Evolutionary conservation across 1,140 invertebrate species (phyloP).

Genomic region (Cheumatopsyche charites): DNA sequence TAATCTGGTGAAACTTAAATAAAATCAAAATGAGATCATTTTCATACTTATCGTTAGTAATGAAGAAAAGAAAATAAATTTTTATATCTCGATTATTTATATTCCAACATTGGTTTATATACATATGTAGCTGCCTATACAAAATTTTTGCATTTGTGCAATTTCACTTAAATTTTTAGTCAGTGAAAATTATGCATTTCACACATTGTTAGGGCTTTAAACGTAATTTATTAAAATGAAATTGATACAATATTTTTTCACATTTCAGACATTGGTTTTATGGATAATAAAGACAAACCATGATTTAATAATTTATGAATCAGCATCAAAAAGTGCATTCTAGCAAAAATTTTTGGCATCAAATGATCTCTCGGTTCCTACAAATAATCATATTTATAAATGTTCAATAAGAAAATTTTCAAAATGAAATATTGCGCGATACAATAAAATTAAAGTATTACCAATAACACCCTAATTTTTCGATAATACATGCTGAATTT

Average conservation of each 20-base stretch:
- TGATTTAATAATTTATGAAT: constrained; percentile 64
- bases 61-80: too few relatives aligned
- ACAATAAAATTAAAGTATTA: constrained; percentile 52
- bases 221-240: neutral
- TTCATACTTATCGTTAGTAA: too few relatives aligned
- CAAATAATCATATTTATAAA: constrained; percentile 43
- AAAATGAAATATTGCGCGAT: neutral
- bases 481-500: constrained; percentile 75
- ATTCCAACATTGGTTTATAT: too few relatives aligned
- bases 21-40: too few relatives aligned
- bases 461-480: constrained; percentile 68
- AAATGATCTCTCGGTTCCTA: constrained; percentile 64
- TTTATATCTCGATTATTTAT: too few relatives aligned
- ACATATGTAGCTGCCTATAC: too few relatives aligned
- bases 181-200: too few relatives aligned
- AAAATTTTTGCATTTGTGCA: too few relatives aligned
- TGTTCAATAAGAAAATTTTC: constrained; percentile 2
- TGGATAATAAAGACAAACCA: constrained; percentile 61
- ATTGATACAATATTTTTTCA: constrained; percentile 50
- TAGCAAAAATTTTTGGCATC: constrained; percentile 62
- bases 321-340: constrained; percentile 65
- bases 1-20: too few relatives aligned
- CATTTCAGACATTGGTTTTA: constrained; percentile 64
- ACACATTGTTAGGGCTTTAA: too few relatives aligned
- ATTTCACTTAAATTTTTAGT: too few relatives aligned